Conservation (phyloP, 2,113 vertebrate species). For the Myiozetetes cayanensis region DNA sequence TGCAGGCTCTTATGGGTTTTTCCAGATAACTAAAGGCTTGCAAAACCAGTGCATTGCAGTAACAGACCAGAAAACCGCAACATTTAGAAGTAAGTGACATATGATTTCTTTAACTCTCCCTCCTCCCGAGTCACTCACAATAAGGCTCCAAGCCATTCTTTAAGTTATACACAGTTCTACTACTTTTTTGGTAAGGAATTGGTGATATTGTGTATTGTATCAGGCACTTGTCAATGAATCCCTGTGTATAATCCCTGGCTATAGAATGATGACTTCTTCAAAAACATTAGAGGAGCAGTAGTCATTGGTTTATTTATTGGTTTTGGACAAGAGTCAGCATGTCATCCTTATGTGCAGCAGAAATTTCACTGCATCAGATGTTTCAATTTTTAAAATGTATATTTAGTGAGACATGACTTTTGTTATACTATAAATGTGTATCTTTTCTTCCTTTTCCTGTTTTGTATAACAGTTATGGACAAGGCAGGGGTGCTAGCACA, state of each 20-base stretch:
- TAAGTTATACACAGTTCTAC: neutral
- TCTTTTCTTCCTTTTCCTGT: neutral
- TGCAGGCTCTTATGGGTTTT: neutral
- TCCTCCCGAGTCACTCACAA: neutral
- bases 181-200: neutral
- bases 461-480: neutral
- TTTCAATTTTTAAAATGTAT: neutral
- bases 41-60: neutral
- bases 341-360: neutral
- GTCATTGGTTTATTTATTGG: neutral
- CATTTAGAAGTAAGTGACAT: conserved; percentile 26
- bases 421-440: neutral
- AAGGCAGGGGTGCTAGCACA: neutral
- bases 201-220: neutral
- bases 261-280: neutral
- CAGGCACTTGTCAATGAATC: neutral
- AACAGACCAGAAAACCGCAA: neutral
- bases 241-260: neutral
- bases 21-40: conserved; percentile 46
- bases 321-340: neutral
- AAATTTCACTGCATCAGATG: neutral
- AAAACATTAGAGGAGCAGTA: neutral
- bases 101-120: conserved; percentile 48
- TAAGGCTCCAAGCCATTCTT: neutral
- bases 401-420: neutral